Percentiles rank a stretch among this genome's conserved stretches.
phyloP scores from a whole-genome alignment of 92 coral and sea anemone species.

The Palythoa grandiflora region DNA sequence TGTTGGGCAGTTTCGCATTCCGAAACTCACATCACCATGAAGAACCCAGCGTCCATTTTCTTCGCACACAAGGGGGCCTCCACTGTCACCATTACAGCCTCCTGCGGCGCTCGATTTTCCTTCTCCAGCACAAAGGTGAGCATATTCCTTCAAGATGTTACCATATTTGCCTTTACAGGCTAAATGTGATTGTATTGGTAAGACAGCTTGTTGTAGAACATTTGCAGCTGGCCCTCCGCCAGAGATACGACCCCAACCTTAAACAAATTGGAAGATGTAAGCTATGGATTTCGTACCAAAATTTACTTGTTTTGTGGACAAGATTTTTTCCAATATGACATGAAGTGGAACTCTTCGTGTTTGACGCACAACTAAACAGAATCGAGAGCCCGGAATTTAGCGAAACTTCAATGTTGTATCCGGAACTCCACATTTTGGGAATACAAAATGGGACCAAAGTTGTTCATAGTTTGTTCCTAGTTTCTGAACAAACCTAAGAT shows the following conservation, averaged over 20 bases:
- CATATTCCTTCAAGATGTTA: neutral
- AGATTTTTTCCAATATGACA: too few relatives aligned
- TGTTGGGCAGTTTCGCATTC: slow-evolving; percentile 22
- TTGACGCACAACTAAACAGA: too few relatives aligned
- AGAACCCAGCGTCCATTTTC: slow-evolving; percentile 37
- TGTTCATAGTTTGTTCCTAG: too few relatives aligned
- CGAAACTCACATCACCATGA: slow-evolving; percentile 35
- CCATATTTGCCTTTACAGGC: slow-evolving; percentile 38
- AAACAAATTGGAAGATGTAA: neutral
- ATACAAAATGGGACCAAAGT: too few relatives aligned
- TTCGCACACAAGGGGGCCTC: slow-evolving; percentile 29
- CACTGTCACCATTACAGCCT: slow-evolving; percentile 39
- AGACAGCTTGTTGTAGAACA: slow-evolving; percentile 14
- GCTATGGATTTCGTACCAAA: too few relatives aligned
- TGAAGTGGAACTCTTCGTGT: too few relatives aligned
- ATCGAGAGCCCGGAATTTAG: too few relatives aligned
- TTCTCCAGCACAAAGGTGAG: slow-evolving; percentile 38
- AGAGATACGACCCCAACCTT: slow-evolving; percentile 41
- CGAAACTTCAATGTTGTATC: too few relatives aligned
- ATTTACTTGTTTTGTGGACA: too few relatives aligned
- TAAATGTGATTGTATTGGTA: neutral
- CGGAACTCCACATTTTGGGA: too few relatives aligned
- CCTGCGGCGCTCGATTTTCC: slow-evolving; percentile 17
- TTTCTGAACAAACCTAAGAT: too few relatives aligned
- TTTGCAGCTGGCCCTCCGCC: slow-evolving; percentile 36